Conservation (phyloP, 2,888 invertebrate genomes). For the Trachelus tabidus region DNA sequence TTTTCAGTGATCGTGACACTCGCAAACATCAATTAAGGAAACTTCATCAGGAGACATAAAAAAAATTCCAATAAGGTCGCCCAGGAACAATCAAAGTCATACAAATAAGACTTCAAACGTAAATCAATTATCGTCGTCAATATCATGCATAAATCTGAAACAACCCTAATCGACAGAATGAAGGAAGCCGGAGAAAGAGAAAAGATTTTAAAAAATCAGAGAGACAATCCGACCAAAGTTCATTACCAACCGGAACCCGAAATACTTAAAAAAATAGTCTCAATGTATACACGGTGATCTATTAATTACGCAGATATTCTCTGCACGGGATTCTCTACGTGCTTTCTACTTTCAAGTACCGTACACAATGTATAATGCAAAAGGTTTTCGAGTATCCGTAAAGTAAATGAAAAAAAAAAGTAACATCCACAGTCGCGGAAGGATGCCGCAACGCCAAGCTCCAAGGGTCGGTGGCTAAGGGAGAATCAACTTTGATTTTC, state of each 20-base stretch:
- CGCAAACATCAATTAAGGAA: not conserved
- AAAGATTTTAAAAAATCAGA: not conserved
- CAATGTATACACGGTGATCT: not conserved
- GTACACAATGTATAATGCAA: too few species aligned
- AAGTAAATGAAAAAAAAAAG: too few species aligned
- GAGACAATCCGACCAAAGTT: not conserved
- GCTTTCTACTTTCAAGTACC: too few species aligned
- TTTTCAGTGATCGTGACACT: not conserved
- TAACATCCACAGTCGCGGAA: not conserved
- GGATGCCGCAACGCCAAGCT: not conserved
- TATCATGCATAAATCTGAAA: not conserved
- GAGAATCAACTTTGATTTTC: not conserved
- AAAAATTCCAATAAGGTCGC: not conserved
- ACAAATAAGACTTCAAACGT: not conserved
- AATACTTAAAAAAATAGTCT: not conserved
- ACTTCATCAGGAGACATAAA: not conserved
- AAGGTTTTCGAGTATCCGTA: too few species aligned
- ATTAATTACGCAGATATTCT: not conserved
- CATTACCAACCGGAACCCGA: too few species aligned
- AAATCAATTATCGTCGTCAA: not conserved
- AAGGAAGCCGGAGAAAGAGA: not conserved
- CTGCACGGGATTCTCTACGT: too few species aligned
- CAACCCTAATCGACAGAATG: not conserved
- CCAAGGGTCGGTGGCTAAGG: not conserved
- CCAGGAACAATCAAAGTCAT: not conserved